Conservation (phyloP, 2,888 invertebrate species). For the Coelopa pilipes region DNA sequence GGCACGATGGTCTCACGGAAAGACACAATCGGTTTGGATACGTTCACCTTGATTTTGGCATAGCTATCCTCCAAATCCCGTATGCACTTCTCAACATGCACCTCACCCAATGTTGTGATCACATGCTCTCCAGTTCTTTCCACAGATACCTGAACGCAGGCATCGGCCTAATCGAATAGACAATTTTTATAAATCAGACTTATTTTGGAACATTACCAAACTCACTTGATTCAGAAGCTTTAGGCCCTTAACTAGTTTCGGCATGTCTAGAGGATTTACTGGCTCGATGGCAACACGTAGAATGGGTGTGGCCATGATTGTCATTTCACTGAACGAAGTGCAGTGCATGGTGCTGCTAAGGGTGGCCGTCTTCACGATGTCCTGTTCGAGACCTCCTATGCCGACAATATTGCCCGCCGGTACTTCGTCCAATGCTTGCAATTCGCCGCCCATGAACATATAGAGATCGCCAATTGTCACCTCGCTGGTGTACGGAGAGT, state of each 20-base stretch:
- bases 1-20: constrained; percentile 93
- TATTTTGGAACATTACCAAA: background rate
- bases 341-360: constrained; percentile 83
- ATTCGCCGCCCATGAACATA: constrained; percentile 91
- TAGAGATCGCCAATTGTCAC: constrained; percentile 80
- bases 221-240: constrained; percentile 86
- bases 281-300: constrained; percentile 95
- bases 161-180: constrained; percentile 71
- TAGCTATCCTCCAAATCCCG: constrained; percentile 87
- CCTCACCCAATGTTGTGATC: constrained; percentile 94
- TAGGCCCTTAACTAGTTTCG: constrained; percentile 78
- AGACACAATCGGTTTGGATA: constrained; percentile 95
- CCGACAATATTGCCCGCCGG: constrained; percentile 92
- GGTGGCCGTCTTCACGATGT: constrained; percentile 90
- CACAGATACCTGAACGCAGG: constrained; percentile 88
- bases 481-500: constrained; percentile 63
- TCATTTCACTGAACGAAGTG: constrained; percentile 88
- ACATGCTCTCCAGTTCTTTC: constrained; percentile 97
- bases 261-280: constrained; percentile 80
- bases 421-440: constrained; percentile 81
- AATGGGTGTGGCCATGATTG: constrained; percentile 84
- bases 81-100: constrained; percentile 95
- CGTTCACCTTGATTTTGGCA: constrained; percentile 86
- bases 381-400: constrained; percentile 86
- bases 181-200: too few species aligned